Conservation (phyloP, 2,113 vertebrate species). For the Mesocricetus auratus region DNA sequence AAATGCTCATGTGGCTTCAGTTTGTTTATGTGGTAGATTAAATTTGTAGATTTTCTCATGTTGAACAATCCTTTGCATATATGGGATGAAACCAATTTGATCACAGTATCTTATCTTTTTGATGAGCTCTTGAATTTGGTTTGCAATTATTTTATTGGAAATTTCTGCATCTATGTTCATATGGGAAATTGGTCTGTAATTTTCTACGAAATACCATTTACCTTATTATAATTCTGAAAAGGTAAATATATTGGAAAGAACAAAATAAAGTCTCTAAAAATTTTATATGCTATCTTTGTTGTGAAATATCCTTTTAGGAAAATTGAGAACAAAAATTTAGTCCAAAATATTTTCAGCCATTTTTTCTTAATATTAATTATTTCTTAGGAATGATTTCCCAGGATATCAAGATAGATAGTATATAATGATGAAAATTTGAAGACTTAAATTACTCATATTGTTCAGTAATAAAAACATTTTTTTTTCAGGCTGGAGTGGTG, state of each 20-base stretch:
- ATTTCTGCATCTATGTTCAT: neutral
- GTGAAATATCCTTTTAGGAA: neutral
- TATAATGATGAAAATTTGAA: neutral
- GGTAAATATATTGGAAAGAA: neutral
- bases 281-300: neutral
- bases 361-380: neutral
- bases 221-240: neutral
- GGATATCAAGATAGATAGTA: neutral
- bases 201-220: neutral
- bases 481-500: too few relatives aligned
- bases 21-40: neutral
- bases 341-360: neutral
- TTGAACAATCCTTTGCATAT: neutral
- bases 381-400: neutral
- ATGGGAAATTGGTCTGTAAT: neutral
- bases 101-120: neutral
- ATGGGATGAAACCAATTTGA: neutral
- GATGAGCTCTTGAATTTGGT: neutral
- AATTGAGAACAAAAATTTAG: neutral
- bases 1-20: neutral
- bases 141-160: neutral
- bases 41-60: neutral
- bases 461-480: neutral
- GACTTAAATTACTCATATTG: neutral
- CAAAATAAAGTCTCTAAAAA: neutral